Percentiles rank a stretch among this genome's conserved stretches.
Evolutionary conservation across 2,888 invertebrate genomes (phyloP).

Genomic region (Acanthosepion esculentum): DNA sequence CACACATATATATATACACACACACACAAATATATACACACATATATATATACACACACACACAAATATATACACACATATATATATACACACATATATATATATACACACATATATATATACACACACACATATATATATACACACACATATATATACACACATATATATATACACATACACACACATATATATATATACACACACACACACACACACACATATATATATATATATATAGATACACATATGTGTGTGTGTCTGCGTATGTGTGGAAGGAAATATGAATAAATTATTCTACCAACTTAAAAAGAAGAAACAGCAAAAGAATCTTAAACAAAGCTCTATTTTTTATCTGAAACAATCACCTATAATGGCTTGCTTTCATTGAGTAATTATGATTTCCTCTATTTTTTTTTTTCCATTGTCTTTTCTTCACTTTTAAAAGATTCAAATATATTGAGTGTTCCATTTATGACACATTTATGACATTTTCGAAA

Average conservation of each 20-base stretch:
- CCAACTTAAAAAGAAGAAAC: not conserved
- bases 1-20: too few species aligned
- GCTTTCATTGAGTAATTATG: not conserved
- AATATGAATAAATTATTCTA: not conserved
- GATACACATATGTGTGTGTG: not conserved
- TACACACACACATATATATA: too few species aligned
- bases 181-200: not conserved
- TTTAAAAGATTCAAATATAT: not conserved
- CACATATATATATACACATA: too few species aligned
- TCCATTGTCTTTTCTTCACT: not conserved
- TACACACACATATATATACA: too few species aligned
- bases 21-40: too few species aligned
- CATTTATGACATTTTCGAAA: not conserved
- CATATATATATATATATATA: not conserved
- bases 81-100: too few species aligned
- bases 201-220: not conserved
- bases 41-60: too few species aligned
- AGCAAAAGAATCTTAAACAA: not conserved
- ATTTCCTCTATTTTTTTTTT: not conserved
- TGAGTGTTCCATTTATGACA: not conserved
- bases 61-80: too few species aligned
- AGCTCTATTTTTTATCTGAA: not conserved
- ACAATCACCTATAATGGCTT: not conserved
- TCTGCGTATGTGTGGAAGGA: not conserved
- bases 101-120: too few species aligned